A percentile compares a stretch with the other conserved stretches of the same genome.
These are phyloP conservation scores for Andrena minutula DNA, from an alignment of 2,888 invertebrate genomes.

Conservation along the genomic window DNA sequence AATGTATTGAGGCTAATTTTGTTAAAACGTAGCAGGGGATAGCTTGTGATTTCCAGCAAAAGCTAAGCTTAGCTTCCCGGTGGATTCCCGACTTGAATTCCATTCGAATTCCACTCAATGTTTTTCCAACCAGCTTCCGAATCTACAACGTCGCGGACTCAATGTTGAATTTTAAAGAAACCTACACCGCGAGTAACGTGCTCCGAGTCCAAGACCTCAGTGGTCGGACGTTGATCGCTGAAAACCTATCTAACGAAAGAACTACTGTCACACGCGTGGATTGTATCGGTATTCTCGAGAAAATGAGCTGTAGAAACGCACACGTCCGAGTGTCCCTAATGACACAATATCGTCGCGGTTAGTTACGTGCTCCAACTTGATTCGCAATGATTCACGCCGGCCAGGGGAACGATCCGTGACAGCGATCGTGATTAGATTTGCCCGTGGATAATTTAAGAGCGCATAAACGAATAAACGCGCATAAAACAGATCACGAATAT, in stretches of 20 bases:
- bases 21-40: too few relatives aligned
- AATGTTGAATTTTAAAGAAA: neutral
- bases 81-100: neutral
- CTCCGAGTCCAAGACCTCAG: neutral
- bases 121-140: neutral
- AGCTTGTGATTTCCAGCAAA: too few relatives aligned
- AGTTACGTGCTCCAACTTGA: constrained; percentile 53
- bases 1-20: too few relatives aligned
- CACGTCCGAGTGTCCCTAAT: constrained; percentile 29
- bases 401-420: constrained; percentile 38
- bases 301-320: constrained; percentile 28
- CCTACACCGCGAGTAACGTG: neutral
- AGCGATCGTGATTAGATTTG: constrained; percentile 42
- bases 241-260: constrained; percentile 17
- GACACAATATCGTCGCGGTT: constrained; percentile 37
- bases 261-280: neutral
- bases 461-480: constrained; percentile 45
- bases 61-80: too few relatives aligned
- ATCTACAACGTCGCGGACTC: neutral
- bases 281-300: constrained; percentile 14
- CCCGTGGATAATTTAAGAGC: constrained; percentile 38
- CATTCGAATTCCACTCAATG: neutral
- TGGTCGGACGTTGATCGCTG: neutral
- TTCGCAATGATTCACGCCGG: constrained; percentile 46
- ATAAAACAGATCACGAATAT: constrained; percentile 53